phyloP scores from a whole-genome alignment of 2,888 invertebrate species.

The Acleris sparsana region DNA sequence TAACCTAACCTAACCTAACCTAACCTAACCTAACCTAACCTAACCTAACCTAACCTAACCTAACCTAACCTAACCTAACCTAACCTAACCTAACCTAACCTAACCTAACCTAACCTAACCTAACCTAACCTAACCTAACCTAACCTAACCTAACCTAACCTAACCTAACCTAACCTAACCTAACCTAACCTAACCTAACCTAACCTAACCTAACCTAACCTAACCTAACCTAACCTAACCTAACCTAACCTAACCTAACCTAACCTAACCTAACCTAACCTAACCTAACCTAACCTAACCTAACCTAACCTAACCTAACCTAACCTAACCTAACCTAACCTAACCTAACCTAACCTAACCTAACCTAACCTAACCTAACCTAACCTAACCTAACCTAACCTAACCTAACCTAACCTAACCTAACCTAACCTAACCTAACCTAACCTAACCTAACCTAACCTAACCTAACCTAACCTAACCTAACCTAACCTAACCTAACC shows the following conservation, averaged over 20 bases:
- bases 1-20: too few relatives aligned
- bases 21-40: too few relatives aligned
- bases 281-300: constrained; percentile 17
- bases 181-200: constrained; percentile 10
- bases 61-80: constrained; percentile 6
- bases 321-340: constrained; percentile 14
- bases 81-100: constrained; percentile 10
- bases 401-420: constrained; percentile 3
- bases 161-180: constrained; percentile 10
- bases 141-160: constrained; percentile 10
- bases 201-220: constrained; percentile 10
- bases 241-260: constrained; percentile 10
- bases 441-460: background rate
- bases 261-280: constrained; percentile 16
- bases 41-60: too few relatives aligned
- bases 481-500: too few relatives aligned
- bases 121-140: constrained; percentile 10
- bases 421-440: constrained; percentile 1
- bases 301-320: constrained; percentile 17
- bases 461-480: too few relatives aligned
- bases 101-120: constrained; percentile 10
- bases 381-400: constrained; percentile 3
- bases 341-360: constrained; percentile 1
- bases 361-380: background rate
- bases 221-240: constrained; percentile 10